These are phyloP conservation scores for Riptortus pedestris DNA, from an alignment of 1,140 invertebrate genomes.

Conservation along the genomic window DNA sequence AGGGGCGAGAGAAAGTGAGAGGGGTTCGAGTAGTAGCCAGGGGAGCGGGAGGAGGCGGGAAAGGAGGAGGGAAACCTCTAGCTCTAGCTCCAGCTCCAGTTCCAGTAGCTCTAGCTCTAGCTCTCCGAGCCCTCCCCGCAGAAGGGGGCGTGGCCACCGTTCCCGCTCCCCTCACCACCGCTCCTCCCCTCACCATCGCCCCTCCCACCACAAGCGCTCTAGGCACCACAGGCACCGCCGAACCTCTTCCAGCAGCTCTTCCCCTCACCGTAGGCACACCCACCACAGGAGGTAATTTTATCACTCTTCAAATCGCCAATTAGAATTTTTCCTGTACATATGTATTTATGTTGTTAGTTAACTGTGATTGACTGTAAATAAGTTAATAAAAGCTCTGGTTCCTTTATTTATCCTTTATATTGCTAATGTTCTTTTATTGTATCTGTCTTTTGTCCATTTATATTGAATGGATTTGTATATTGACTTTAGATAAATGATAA, in stretches of 20 bases:
- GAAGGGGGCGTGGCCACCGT: neutral
- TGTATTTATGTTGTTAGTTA: neutral
- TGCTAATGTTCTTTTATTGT: too few relatives aligned
- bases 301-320: neutral
- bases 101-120: slow-evolving; percentile 1
- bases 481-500: too few relatives aligned
- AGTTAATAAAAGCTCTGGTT: neutral
- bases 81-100: neutral
- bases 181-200: neutral
- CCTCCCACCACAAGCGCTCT: neutral
- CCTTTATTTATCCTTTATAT: too few relatives aligned
- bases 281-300: slow-evolving; percentile 15
- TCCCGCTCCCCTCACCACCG: neutral
- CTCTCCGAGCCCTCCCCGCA: neutral
- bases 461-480: too few relatives aligned
- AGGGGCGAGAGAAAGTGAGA: neutral
- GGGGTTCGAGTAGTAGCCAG: too few relatives aligned
- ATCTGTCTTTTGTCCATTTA: too few relatives aligned
- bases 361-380: slow-evolving; percentile 6
- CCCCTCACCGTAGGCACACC: neutral
- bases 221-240: neutral
- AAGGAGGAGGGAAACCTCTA: neutral
- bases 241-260: neutral
- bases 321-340: neutral
- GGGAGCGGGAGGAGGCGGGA: neutral